These are phyloP conservation scores for Ecliptopera silaceata DNA, from an alignment of 2,888 invertebrate genomes.

Conservation along the genomic window DNA sequence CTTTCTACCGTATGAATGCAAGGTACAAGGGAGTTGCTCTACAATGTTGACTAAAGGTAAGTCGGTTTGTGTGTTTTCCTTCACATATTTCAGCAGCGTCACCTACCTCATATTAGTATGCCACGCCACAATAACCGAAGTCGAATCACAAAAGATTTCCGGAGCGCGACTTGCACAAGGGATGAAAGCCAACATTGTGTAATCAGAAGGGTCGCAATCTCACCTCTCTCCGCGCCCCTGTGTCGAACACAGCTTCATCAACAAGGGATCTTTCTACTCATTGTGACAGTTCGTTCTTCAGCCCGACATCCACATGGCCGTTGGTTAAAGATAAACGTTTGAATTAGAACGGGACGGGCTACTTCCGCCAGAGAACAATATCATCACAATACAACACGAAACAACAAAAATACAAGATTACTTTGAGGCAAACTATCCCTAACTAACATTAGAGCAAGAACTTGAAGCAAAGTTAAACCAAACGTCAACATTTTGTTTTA, in stretches of 20 bases:
- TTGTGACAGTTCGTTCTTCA: constrained; percentile 65
- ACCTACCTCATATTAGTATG: constrained; percentile 78
- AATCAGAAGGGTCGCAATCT: constrained; percentile 83
- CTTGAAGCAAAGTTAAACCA: no score
- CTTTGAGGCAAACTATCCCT: not conserved
- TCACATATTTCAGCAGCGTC: constrained; percentile 68
- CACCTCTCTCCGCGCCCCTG: constrained; percentile 66
- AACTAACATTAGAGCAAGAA: not conserved
- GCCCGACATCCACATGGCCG: constrained; percentile 24
- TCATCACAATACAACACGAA: constrained; percentile 9
- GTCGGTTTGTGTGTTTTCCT: constrained; percentile 51
- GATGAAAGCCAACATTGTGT: constrained; percentile 82
- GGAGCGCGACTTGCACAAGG: constrained; percentile 81
- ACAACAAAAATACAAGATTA: constrained; percentile 1
- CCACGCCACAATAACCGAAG: constrained; percentile 79
- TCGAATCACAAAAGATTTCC: constrained; percentile 83
- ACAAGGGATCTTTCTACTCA: constrained; percentile 76
- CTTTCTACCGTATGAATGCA: not conserved
- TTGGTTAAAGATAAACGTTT: constrained; percentile 27
- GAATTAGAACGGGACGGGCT: constrained; percentile 26
- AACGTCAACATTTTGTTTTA: no score
- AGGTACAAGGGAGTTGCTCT: constrained; percentile 19
- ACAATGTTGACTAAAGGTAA: constrained; percentile 47
- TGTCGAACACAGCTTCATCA: constrained; percentile 81
- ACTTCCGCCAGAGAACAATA: constrained; percentile 18